Evolutionary conservation across 37 sponge, comb jelly and placozoan species (phyloP).

Genomic region (Halisarca cf. caerulea): DNA sequence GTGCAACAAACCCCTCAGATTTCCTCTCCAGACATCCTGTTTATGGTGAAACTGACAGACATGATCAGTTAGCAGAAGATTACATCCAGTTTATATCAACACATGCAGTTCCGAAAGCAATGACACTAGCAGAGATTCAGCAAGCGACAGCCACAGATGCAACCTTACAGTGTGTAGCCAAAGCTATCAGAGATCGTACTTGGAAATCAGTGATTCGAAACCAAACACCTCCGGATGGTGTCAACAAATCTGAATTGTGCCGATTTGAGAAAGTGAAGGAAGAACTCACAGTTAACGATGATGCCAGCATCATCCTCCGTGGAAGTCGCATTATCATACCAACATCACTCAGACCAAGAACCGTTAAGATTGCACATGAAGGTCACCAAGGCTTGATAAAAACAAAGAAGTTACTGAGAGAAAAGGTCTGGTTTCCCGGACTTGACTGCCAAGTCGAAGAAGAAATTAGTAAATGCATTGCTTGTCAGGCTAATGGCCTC

Average conservation of each 20-base stretch:
- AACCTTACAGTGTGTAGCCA: slow-evolving; percentile 10
- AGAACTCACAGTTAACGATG: slow-evolving; percentile 23
- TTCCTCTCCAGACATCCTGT: slow-evolving; percentile 43
- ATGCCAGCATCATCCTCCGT: slow-evolving; percentile 19
- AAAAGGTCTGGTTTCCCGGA: slow-evolving; percentile 44
- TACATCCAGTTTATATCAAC: slow-evolving; percentile 19
- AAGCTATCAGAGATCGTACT: background rate
- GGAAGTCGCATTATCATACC: slow-evolving; percentile 49
- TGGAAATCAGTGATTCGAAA: background rate
- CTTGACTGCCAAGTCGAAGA: slow-evolving; percentile 22
- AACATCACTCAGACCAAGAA: background rate
- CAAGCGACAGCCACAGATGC: slow-evolving; percentile 21
- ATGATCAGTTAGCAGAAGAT: slow-evolving; percentile 7
- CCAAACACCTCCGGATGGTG: background rate
- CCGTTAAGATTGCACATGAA: slow-evolving; percentile 38
- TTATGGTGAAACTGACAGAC: background rate
- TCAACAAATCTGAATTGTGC: slow-evolving; percentile 18
- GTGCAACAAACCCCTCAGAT: slow-evolving; percentile 46
- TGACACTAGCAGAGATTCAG: slow-evolving; percentile 35
- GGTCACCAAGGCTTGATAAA: slow-evolving; percentile 42
- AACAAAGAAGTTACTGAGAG: slow-evolving; percentile 45
- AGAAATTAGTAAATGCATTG: background rate
- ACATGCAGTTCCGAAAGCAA: slow-evolving; percentile 43
- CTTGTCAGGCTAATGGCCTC: too few species aligned
- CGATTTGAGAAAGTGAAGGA: background rate